Conservation (phyloP, 2,113 vertebrate species). For the Isurus oxyrinchus region DNA sequence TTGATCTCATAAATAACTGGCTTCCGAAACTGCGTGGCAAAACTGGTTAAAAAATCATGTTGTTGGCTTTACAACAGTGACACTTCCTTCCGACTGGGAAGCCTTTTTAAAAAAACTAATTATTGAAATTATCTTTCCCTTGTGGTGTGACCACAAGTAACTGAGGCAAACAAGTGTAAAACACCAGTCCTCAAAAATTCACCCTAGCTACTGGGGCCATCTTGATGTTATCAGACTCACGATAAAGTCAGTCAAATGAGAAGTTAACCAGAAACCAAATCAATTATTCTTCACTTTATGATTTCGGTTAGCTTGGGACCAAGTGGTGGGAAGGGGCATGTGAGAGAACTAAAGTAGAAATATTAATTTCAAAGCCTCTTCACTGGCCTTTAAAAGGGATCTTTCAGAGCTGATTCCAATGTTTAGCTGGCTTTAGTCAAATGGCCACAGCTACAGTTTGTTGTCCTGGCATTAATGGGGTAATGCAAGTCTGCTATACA, state of each 20-base stretch:
- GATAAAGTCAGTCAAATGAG: neutral
- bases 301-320: neutral
- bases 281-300: constrained; percentile 19
- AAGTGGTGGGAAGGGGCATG: neutral
- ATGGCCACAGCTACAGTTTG: neutral
- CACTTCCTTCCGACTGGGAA: neutral
- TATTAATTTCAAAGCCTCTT: neutral
- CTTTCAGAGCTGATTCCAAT: neutral
- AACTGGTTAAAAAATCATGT: neutral
- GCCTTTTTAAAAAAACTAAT: neutral
- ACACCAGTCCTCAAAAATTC: neutral
- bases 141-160: constrained; percentile 27
- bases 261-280: neutral
- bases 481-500: neutral
- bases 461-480: neutral
- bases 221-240: constrained; percentile 1
- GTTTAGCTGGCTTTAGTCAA: neutral
- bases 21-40: neutral
- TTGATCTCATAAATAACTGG: neutral
- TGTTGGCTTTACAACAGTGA: neutral
- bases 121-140: neutral
- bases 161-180: neutral
- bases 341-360: neutral
- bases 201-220: neutral
- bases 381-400: neutral